These are phyloP conservation scores for Nerophis ophidion DNA, from an alignment of 2,113 vertebrate species.

Conservation along the genomic window DNA sequence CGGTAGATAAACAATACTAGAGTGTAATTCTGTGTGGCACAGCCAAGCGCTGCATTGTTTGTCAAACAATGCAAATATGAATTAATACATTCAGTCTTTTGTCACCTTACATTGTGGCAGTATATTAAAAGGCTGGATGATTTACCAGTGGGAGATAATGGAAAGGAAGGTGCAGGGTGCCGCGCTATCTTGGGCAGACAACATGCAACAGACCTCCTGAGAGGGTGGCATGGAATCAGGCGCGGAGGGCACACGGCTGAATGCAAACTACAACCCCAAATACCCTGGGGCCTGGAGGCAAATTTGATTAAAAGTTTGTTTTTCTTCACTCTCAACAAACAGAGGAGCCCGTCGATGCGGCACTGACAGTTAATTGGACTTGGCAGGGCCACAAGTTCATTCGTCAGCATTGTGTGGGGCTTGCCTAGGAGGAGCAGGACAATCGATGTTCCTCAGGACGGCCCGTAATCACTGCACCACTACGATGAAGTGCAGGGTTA, in stretches of 20 bases:
- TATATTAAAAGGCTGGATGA: slow-evolving; percentile 26
- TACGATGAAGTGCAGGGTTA: slow-evolving; percentile 88
- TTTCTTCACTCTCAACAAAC: slow-evolving; percentile 77
- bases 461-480: slow-evolving; percentile 88
- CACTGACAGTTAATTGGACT: slow-evolving; percentile 89
- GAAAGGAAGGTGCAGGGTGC: slow-evolving; percentile 32
- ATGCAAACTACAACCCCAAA: slow-evolving; percentile 71
- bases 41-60: slow-evolving; percentile 13
- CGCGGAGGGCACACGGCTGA: slow-evolving; percentile 54
- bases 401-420: slow-evolving; percentile 88
- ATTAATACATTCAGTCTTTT: slow-evolving; percentile 25
- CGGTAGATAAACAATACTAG: slow-evolving; percentile 4
- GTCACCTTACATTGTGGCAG: slow-evolving; percentile 17
- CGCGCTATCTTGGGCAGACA: slow-evolving; percentile 46
- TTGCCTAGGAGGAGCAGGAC: slow-evolving; percentile 82
- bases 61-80: slow-evolving; percentile 17
- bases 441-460: slow-evolving; percentile 84
- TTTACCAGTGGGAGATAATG: slow-evolving; percentile 35
- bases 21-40: slow-evolving; percentile 14
- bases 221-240: slow-evolving; percentile 54
- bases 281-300: slow-evolving; percentile 67
- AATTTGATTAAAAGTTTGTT: slow-evolving; percentile 83
- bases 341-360: slow-evolving; percentile 79
- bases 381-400: slow-evolving; percentile 93
- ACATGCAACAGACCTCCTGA: slow-evolving; percentile 60